Conservation (phyloP, 1,140 invertebrate species). For the Thaumetopoea pityocampa region DNA sequence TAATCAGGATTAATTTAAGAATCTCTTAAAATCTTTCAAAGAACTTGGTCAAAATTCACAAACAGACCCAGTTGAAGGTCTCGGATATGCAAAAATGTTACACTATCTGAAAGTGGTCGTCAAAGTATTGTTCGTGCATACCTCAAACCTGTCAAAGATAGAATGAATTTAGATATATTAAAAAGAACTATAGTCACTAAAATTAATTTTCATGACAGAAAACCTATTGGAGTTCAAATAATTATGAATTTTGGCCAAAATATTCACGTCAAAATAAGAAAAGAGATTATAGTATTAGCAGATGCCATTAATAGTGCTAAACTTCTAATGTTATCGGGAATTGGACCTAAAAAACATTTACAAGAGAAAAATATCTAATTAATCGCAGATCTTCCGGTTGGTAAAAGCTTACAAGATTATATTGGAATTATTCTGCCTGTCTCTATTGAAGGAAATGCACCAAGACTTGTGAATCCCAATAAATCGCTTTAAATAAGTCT, state of each 20-base stretch:
- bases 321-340: conserved; percentile 77
- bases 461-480: background rate
- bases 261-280: conserved; percentile 38
- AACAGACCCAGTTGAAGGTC: background rate
- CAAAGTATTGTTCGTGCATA: conserved; percentile 79
- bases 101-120: conserved; percentile 6
- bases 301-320: conserved; percentile 79
- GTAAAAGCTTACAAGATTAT: conserved; percentile 77
- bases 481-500: background rate
- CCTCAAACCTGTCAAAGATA: conserved; percentile 62
- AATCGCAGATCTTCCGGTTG: conserved; percentile 76
- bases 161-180: conserved; percentile 67
- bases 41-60: conserved; percentile 8
- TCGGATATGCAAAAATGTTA: conserved; percentile 4
- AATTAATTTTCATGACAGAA: conserved; percentile 71
- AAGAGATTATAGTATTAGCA: conserved; percentile 78
- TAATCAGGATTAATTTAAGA: background rate
- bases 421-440: conserved; percentile 13
- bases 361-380: conserved; percentile 56
- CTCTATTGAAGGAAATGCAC: background rate
- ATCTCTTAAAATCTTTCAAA: conserved; percentile 11
- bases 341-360: conserved; percentile 76
- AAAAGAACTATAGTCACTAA: conserved; percentile 52
- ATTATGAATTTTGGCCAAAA: conserved; percentile 28
- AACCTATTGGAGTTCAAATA: conserved; percentile 78